phyloP scores from a whole-genome alignment of 2,113 vertebrate species.

The Salvelinus namaycush region DNA sequence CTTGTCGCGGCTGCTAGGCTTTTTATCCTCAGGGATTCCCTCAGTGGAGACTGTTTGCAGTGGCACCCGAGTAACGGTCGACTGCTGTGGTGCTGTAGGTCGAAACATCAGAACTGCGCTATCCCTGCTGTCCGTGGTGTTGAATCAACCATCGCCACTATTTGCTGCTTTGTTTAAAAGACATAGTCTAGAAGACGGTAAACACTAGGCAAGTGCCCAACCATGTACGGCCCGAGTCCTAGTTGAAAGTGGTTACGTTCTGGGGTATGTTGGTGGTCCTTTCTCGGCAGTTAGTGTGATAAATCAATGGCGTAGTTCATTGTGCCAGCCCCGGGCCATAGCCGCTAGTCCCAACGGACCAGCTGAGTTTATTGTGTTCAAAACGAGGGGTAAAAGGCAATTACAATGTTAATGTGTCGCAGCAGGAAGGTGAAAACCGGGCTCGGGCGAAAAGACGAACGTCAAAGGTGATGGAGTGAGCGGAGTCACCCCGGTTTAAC shows the following conservation, averaged over 20 bases:
- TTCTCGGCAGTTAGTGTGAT: slow-evolving; percentile 64
- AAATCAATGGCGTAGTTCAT: slow-evolving; percentile 71
- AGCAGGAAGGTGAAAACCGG: slow-evolving; percentile 57
- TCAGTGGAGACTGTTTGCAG: too few species aligned
- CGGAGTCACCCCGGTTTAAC: slow-evolving; percentile 78
- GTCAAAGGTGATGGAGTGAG: slow-evolving; percentile 59
- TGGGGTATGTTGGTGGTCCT: slow-evolving; percentile 25
- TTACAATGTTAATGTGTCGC: slow-evolving; percentile 94
- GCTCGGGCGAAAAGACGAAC: slow-evolving; percentile 28
- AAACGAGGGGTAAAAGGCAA: slow-evolving; percentile 85
- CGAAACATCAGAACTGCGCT: too few species aligned
- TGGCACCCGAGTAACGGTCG: too few species aligned
- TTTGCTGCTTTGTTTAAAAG: too few species aligned
- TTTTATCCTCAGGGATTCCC: too few species aligned
- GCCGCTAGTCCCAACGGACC: slow-evolving; percentile 60
- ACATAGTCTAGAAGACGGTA: too few species aligned
- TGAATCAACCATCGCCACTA: too few species aligned
- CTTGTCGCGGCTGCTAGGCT: too few species aligned
- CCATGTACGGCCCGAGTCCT: slow-evolving; percentile 25
- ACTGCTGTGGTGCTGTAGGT: too few species aligned
- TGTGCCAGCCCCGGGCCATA: slow-evolving; percentile 60
- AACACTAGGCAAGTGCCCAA: neutral
- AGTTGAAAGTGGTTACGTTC: slow-evolving; percentile 35
- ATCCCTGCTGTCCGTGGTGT: too few species aligned
- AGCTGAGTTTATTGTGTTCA: slow-evolving; percentile 61